Evolutionary conservation across 2,888 invertebrate genomes (phyloP), one percentile per base, ranked within the genome.

Genomic region (Monochamus alternatus): DNA sequence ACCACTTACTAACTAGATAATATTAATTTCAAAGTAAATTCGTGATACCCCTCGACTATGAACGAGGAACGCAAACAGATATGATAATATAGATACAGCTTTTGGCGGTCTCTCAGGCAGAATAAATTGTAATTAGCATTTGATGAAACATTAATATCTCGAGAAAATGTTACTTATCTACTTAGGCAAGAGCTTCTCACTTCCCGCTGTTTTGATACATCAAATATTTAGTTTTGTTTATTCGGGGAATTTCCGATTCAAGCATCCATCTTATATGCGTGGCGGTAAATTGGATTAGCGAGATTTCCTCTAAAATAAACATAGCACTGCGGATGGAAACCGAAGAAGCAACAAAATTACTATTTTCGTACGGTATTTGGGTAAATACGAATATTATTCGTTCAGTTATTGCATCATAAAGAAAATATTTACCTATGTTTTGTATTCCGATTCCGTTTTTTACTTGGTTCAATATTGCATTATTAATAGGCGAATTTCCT

Each of bases 201-300:
- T 69, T 30, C 69, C 69, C 69, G 38, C 44, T 69, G 69, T 69
- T 69, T 69, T 60, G 60, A 14, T 60, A 44, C 47, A 59, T 59
- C 60, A 69, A 69, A 69, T 69, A 69, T 69, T 69, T 69, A 69
- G 60, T 69, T 69, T 69, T 60, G 59, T 51, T 59, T 22, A 60
- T 69, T 60, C 22, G 14, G 47, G 60, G 31, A 51, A 47, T 43
- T 44, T 44, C 69, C n/a, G 60, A 69, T 60, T 69, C 44, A 44
- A 43, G 51, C 43, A 60, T 69, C 69, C 44, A 60, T 60, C 69
- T 69, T 60, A 60, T 22, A 22, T 60, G n/a, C 58, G 14, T 69
- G 60, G 44, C 44, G 38, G 22, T 4, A 51, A 60, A 69, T 69
- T 69, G 69, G 60, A 69, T 69, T 69, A 69, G 43, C 60, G 47